Conservation (phyloP, 2,888 invertebrate species). For the Hypolimnas misippus region DNA sequence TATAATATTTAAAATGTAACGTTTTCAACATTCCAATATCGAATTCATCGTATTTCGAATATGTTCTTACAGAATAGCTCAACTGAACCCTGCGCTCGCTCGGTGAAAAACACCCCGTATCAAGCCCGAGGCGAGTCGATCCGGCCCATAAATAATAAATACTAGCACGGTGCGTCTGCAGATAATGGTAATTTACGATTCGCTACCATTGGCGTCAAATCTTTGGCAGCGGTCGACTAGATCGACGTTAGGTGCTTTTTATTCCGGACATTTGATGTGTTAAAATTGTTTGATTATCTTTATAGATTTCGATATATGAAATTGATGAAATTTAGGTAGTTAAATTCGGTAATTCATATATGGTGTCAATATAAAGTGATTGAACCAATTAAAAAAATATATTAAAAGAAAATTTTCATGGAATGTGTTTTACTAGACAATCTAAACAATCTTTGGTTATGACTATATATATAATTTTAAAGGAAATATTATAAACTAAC, state of each 20-base stretch:
- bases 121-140: conserved; percentile 73
- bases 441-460: too few species aligned
- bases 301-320: background rate
- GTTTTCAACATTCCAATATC: background rate
- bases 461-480: too few species aligned
- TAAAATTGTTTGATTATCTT: conserved; percentile 11
- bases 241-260: conserved; percentile 62
- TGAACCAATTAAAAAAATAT: too few species aligned
- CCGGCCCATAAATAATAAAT: conserved; percentile 84
- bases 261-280: conserved; percentile 8
- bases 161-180: conserved; percentile 80
- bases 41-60: conserved; percentile 2
- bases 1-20: background rate
- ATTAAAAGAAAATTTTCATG: too few species aligned
- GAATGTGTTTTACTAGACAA: too few species aligned
- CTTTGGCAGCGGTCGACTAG: conserved; percentile 71
- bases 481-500: too few species aligned
- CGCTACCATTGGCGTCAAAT: conserved; percentile 76
- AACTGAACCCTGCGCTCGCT: conserved; percentile 52
- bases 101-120: conserved; percentile 67
- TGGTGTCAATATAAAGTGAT: too few species aligned
- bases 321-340: too few species aligned
- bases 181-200: conserved; percentile 84
- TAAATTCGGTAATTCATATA: too few species aligned
- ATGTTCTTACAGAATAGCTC: conserved; percentile 13